Evolutionary conservation across 1,140 invertebrate species (phyloP).

Genomic region (Drosophila bocki): DNA sequence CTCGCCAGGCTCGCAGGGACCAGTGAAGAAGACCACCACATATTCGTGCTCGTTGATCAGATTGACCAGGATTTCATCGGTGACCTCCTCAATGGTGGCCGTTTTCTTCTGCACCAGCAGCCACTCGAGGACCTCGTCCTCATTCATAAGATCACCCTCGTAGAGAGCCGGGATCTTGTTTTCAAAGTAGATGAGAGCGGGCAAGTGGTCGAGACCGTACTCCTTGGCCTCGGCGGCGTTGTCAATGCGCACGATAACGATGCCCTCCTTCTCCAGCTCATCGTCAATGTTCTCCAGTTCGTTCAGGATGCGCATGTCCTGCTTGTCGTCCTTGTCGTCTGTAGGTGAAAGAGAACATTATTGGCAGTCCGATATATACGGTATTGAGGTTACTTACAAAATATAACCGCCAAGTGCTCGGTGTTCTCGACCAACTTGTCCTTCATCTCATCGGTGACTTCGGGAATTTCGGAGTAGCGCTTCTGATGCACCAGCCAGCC

Average conservation of each 20-base stretch:
- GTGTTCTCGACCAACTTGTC: slow-evolving; percentile 94
- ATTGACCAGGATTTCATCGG: slow-evolving; percentile 94
- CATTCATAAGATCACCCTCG: slow-evolving; percentile 95
- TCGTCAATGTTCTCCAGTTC: slow-evolving; percentile 97
- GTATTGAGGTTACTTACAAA: slow-evolving; percentile 89
- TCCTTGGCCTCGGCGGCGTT: slow-evolving; percentile 95
- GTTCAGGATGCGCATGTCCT: slow-evolving; percentile 94
- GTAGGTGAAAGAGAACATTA: background rate
- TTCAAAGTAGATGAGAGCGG: slow-evolving; percentile 95
- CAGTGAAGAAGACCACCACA: slow-evolving; percentile 97
- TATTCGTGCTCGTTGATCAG: slow-evolving; percentile 96
- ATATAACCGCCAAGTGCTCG: slow-evolving; percentile 93
- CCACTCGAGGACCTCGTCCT: slow-evolving; percentile 96
- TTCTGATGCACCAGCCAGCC: slow-evolving; percentile 96
- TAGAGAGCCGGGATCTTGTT: slow-evolving; percentile 96
- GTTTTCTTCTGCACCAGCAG: slow-evolving; percentile 95
- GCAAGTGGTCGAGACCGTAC: slow-evolving; percentile 95
- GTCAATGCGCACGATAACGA: slow-evolving; percentile 95
- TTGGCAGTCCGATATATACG: background rate
- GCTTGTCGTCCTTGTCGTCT: slow-evolving; percentile 96
- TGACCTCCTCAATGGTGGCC: slow-evolving; percentile 97
- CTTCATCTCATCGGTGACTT: slow-evolving; percentile 97
- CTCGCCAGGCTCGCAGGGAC: slow-evolving; percentile 94
- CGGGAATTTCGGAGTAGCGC: slow-evolving; percentile 95
- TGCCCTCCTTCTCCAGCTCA: slow-evolving; percentile 95